These are phyloP conservation scores for Gasterosteus nipponicus DNA, from an alignment of 2,113 vertebrate genomes.

Conservation along the genomic window DNA sequence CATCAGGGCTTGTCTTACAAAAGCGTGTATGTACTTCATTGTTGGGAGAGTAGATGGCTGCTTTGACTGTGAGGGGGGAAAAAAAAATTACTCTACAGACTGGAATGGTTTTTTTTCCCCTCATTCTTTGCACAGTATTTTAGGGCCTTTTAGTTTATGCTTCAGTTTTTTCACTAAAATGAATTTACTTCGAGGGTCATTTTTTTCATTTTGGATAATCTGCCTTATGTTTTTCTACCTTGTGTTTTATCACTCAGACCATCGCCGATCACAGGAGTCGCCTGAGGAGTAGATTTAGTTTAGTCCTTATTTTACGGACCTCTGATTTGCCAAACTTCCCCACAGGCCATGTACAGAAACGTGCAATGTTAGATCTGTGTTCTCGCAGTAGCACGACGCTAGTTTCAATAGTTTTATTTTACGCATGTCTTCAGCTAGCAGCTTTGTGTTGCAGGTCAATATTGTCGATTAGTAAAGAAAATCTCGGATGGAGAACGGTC, in stretches of 20 bases:
- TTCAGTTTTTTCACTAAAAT: constrained; percentile 29
- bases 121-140: constrained; percentile 14
- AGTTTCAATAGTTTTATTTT: constrained; percentile 51
- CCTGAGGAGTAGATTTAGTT: background rate
- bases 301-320: constrained; percentile 19
- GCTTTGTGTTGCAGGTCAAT: constrained; percentile 51
- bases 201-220: constrained; percentile 47
- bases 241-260: constrained; percentile 22
- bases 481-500: constrained; percentile 21
- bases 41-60: constrained; percentile 4
- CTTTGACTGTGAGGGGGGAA: background rate
- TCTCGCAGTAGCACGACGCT: constrained; percentile 10
- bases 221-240: constrained; percentile 53
- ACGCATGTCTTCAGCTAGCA: constrained; percentile 54
- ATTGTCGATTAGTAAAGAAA: constrained; percentile 42
- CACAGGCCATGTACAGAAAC: constrained; percentile 50
- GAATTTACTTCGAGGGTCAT: constrained; percentile 41
- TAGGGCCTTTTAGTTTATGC: constrained; percentile 32
- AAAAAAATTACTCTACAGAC: background rate
- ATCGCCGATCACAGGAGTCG: constrained; percentile 15
- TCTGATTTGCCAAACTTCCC: constrained; percentile 72
- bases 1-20: constrained; percentile 12
- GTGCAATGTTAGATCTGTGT: constrained; percentile 60
- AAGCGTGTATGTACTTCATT: background rate
- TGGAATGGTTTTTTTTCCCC: constrained; percentile 3